Percentiles rank a stretch among this genome's conserved stretches.
Conservation (phyloP, 2,797 vertebrate species). For the Danio choprae region DNA sequence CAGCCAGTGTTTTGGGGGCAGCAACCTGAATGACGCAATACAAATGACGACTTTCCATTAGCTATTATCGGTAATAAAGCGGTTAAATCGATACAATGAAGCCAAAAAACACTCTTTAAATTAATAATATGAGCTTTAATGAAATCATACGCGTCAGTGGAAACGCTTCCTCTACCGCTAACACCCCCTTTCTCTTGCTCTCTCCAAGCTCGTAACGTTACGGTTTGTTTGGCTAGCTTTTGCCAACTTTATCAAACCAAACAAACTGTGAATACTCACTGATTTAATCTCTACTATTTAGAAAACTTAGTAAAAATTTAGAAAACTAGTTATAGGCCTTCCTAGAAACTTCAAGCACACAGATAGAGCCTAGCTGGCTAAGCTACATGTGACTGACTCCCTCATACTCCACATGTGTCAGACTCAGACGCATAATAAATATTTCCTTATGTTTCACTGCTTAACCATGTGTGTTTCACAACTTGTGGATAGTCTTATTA, state of each 20-base stretch:
- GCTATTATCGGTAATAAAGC: background rate
- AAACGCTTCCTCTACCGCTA: conserved; percentile 13
- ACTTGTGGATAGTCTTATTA: background rate
- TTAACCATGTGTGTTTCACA: background rate
- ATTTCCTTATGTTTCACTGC: background rate
- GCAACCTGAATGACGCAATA: background rate
- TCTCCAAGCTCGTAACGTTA: background rate
- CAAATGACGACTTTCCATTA: background rate
- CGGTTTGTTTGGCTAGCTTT: background rate
- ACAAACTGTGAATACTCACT: background rate
- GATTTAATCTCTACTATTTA: too few species aligned
- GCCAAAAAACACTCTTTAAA: background rate
- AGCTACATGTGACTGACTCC: conserved; percentile 35
- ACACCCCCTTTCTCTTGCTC: background rate
- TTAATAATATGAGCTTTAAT: background rate
- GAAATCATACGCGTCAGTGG: background rate
- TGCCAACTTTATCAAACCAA: background rate
- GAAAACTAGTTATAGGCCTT: background rate
- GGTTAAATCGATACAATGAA: background rate
- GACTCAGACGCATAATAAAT: background rate
- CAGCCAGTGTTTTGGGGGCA: background rate
- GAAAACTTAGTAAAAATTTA: too few species aligned
- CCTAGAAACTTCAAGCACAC: background rate
- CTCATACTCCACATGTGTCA: conserved; percentile 36
- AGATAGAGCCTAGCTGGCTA: conserved; percentile 8